Conservation (phyloP, 2,888 invertebrate genomes). For the Erebia ligea region DNA sequence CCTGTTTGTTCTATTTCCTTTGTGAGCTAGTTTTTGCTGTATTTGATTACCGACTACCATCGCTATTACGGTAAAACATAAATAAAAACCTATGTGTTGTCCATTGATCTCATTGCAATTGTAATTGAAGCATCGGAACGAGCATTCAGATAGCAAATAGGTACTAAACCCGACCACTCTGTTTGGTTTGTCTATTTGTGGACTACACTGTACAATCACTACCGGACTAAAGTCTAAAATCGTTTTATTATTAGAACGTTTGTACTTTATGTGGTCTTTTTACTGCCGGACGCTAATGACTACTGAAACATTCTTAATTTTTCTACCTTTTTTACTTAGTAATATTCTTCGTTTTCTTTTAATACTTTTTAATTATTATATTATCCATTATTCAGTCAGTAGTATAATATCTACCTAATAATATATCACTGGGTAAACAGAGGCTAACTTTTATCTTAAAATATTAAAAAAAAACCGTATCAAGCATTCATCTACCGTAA, state of each 20-base stretch:
- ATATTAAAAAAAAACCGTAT: too few relatives aligned
- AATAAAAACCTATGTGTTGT: conserved; percentile 17
- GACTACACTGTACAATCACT: conserved; percentile 6
- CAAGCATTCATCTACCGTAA: too few relatives aligned
- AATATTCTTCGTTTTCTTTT: too few relatives aligned
- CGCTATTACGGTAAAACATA: conserved; percentile 18
- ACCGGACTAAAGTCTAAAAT: conserved; percentile 7
- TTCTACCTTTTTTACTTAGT: neutral
- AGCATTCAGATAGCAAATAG: conserved; percentile 24
- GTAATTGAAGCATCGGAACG: conserved; percentile 18
- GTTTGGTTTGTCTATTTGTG: conserved; percentile 22
- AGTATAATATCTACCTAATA: too few relatives aligned
- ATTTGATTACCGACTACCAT: conserved; percentile 18
- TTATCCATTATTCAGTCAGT: too few relatives aligned
- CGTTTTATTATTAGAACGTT: conserved; percentile 4
- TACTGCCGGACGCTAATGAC: neutral
- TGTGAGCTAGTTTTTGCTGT: conserved; percentile 21
- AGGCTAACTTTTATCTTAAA: neutral
- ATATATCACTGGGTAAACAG: neutral
- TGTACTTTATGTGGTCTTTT: neutral
- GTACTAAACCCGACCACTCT: conserved; percentile 16
- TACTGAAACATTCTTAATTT: neutral
- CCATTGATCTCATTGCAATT: conserved; percentile 24
- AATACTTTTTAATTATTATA: too few relatives aligned
- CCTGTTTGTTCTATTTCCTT: conserved; percentile 24